These are phyloP conservation scores for Anolis carolinensis DNA, from an alignment of 2,113 vertebrate species.

Conservation along the genomic window DNA sequence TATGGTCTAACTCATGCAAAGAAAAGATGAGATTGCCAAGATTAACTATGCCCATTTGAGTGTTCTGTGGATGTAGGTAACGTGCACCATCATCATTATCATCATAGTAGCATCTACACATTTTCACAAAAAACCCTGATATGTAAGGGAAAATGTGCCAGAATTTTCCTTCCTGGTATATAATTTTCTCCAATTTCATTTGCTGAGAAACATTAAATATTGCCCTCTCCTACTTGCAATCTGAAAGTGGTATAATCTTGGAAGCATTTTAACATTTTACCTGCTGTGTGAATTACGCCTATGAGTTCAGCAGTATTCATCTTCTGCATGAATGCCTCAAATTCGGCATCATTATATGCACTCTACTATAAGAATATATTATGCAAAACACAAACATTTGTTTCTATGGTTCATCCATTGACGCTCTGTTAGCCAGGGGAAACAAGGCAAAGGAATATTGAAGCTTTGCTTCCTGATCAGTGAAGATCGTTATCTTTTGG, in stretches of 20 bases:
- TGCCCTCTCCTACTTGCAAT: background rate
- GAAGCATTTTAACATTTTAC: background rate
- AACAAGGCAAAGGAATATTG: background rate
- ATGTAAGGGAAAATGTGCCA: too few relatives aligned
- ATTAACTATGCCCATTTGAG: background rate
- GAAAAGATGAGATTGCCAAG: background rate
- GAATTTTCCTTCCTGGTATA: background rate
- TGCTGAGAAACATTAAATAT: background rate
- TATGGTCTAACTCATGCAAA: background rate
- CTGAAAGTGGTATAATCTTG: background rate
- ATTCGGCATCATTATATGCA: background rate
- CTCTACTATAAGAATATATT: background rate
- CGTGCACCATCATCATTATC: too few relatives aligned
- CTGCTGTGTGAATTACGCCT: background rate
- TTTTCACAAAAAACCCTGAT: too few relatives aligned
- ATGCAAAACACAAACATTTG: background rate
- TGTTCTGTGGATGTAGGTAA: background rate
- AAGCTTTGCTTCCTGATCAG: background rate
- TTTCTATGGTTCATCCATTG: background rate
- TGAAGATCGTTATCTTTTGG: background rate
- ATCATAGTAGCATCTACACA: too few relatives aligned
- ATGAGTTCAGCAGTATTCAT: background rate
- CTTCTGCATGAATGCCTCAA: background rate
- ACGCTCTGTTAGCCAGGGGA: background rate
- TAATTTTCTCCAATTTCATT: background rate